Evolutionary conservation across 2,797 vertebrate genomes (phyloP).

Genomic region (Sibirionetta formosa): DNA sequence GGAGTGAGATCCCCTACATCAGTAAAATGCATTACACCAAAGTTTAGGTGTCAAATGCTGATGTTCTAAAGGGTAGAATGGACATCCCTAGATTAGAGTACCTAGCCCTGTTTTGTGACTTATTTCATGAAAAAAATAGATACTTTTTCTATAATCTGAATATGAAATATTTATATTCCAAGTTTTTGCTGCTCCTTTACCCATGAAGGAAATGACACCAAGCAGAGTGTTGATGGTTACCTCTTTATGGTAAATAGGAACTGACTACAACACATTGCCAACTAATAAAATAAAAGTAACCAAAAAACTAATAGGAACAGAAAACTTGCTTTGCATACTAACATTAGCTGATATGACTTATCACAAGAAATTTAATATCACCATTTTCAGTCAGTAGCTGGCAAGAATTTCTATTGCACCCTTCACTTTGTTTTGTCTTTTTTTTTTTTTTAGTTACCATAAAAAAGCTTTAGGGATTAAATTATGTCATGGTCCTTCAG

Average conservation of each 20-base stretch:
- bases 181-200: accelerated
- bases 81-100: not conserved
- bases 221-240: not conserved
- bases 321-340: not conserved
- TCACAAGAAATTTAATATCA: not conserved
- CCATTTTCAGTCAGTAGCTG: not conserved
- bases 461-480: not conserved
- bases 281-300: not conserved
- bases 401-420: not conserved
- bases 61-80: not conserved
- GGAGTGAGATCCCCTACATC: not conserved
- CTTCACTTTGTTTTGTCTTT: not conserved
- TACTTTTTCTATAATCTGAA: not conserved
- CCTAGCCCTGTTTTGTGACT: not conserved
- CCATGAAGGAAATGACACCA: not conserved
- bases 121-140: not conserved
- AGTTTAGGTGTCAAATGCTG: not conserved
- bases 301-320: not conserved
- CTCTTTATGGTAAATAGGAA: not conserved
- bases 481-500: not conserved
- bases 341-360: not conserved
- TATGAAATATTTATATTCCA: not conserved
- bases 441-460: not conserved
- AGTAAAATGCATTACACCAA: accelerated
- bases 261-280: not conserved